These are phyloP conservation scores for Ectropis crepuscularia DNA, from an alignment of 2,888 invertebrate genomes.

Conservation along the genomic window DNA sequence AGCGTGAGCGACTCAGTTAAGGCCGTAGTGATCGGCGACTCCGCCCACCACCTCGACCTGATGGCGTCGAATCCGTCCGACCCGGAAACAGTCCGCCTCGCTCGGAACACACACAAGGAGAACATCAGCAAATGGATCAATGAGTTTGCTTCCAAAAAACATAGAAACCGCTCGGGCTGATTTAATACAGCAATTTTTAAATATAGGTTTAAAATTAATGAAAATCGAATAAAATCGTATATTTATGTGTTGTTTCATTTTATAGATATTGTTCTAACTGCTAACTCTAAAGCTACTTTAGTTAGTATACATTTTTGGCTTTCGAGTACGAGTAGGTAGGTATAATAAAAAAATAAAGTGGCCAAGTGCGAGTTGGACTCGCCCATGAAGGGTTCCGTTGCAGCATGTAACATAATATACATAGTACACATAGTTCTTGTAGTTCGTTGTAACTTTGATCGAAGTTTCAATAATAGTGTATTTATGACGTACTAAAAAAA, in stretches of 20 bases:
- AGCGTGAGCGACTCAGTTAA: conserved; percentile 87
- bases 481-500: no score
- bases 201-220: background rate
- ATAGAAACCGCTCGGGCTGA: conserved; percentile 10
- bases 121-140: conserved; percentile 86
- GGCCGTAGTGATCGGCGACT: conserved; percentile 91
- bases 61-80: conserved; percentile 87
- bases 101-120: conserved; percentile 86
- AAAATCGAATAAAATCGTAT: background rate
- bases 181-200: background rate
- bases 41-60: conserved; percentile 94
- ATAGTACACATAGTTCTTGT: no score
- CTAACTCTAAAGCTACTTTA: no score
- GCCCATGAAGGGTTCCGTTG: no score
- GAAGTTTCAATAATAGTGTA: no score
- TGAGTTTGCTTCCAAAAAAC: conserved; percentile 44
- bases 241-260: background rate
- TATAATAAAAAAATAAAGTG: no score
- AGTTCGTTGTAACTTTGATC: no score
- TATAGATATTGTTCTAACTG: no score
- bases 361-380: no score
- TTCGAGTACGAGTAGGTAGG: no score
- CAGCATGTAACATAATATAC: no score
- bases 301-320: no score
- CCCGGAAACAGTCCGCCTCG: conserved; percentile 86